phyloP scores from a whole-genome alignment of 2,113 vertebrate genomes.

The Alligator sinensis region DNA sequence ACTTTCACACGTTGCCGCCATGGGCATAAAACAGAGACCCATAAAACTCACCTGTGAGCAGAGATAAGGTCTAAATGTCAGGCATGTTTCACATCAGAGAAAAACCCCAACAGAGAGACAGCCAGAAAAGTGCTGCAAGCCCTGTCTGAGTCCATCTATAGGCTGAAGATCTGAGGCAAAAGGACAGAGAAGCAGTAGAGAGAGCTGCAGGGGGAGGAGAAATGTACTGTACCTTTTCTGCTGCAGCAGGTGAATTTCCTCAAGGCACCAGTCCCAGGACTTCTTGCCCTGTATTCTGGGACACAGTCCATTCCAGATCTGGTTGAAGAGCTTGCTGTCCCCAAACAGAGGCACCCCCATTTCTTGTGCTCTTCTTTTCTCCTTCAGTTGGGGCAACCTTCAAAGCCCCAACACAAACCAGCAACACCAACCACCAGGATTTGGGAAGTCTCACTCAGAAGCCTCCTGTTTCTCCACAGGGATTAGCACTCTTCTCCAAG shows the following conservation, averaged over 20 bases:
- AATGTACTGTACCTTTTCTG: conserved; percentile 76
- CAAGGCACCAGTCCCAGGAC: conserved; percentile 65
- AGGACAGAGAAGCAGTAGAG: conserved; percentile 19
- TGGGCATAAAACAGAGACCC: background rate
- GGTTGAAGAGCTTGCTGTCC: conserved; percentile 50
- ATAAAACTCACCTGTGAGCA: conserved; percentile 24
- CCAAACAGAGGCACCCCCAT: conserved; percentile 77
- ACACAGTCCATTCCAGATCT: conserved; percentile 71
- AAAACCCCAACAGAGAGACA: conserved; percentile 49
- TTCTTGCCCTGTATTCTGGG: conserved; percentile 58
- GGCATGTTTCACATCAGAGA: conserved; percentile 58
- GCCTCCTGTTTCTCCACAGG: background rate
- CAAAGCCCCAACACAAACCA: background rate
- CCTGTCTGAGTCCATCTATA: conserved; percentile 62
- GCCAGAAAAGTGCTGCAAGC: conserved; percentile 22
- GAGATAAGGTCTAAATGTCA: conserved; percentile 65
- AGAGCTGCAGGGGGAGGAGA: background rate
- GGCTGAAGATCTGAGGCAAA: conserved; percentile 33
- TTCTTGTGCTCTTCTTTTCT: background rate
- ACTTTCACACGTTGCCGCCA: background rate
- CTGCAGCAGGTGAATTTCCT: conserved; percentile 76
- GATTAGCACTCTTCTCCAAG: background rate
- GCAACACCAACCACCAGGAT: background rate
- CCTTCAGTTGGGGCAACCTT: background rate
- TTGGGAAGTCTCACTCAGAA: background rate